These are phyloP conservation scores for Holothuria glaberrima DNA, from an alignment of 35 echinoderm and acorn worm genomes.

Conservation along the genomic window DNA sequence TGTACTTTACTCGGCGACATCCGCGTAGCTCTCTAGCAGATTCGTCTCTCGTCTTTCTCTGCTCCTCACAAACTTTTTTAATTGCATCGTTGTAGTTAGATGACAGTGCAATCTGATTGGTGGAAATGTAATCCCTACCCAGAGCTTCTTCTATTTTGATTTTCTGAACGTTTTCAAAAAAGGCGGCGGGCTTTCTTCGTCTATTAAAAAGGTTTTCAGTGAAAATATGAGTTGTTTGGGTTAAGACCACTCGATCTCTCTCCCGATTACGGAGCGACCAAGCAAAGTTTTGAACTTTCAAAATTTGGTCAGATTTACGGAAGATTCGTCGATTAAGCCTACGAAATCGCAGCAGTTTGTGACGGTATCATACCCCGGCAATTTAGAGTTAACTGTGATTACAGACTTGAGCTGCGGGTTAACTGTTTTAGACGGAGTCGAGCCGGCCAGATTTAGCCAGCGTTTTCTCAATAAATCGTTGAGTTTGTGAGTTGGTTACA, in stretches of 20 bases:
- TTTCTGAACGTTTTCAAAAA: no score
- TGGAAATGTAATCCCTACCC: no score
- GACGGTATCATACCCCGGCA: background rate
- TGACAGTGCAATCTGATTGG: no score
- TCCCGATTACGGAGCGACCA: background rate
- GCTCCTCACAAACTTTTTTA: no score
- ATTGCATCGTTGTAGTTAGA: no score
- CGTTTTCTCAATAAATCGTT: constrained; percentile 36
- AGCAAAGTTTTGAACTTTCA: constrained; percentile 28
- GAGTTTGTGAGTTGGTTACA: no score
- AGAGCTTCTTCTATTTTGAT: no score
- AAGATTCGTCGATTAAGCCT: constrained; percentile 16
- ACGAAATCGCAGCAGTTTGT: constrained; percentile 20
- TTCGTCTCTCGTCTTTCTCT: no score
- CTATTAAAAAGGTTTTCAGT: constrained; percentile 6
- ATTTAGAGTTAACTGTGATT: background rate
- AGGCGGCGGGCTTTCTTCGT: background rate
- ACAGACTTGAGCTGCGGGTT: background rate
- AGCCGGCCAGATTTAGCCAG: constrained; percentile 27
- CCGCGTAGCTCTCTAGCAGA: no score
- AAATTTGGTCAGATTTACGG: constrained; percentile 49
- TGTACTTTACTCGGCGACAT: no score
- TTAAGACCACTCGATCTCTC: constrained; percentile 31
- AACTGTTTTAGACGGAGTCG: background rate
- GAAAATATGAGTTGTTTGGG: constrained; percentile 32